Conservation (phyloP, 2,888 invertebrate species). For the Perizoma flavofasciatum region DNA sequence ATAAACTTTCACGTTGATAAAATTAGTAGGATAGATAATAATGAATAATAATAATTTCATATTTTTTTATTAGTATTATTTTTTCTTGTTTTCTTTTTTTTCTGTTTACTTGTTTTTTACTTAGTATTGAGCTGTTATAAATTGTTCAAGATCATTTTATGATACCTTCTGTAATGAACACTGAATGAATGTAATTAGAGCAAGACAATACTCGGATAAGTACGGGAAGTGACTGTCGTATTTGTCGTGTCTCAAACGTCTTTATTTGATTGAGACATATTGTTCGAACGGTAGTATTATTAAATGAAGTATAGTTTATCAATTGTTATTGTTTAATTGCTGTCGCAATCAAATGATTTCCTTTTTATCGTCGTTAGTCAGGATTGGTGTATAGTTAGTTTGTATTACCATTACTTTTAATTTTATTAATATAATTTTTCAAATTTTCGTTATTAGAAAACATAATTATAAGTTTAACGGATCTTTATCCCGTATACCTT, state of each 20-base stretch:
- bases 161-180: conserved; percentile 39
- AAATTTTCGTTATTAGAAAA: no score
- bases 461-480: no score
- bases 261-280: conserved; percentile 62
- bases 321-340: conserved; percentile 26
- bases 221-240: conserved; percentile 56
- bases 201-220: conserved; percentile 64
- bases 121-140: no score
- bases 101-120: no score
- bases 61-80: no score
- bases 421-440: no score
- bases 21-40: no score
- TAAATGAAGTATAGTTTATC: conserved; percentile 20
- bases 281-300: conserved; percentile 28
- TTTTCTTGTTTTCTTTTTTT: no score
- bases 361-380: not conserved
- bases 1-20: no score
- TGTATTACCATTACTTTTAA: not conserved
- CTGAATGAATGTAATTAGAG: conserved; percentile 66
- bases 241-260: conserved; percentile 49
- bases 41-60: no score
- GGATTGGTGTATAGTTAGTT: not conserved
- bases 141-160: not conserved
- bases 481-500: no score
- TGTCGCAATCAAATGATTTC: conserved; percentile 4